A percentile compares a stretch with the other conserved stretches of the same genome.
These are phyloP conservation scores for Acrocephalus kingi DNA, from an alignment of 2,113 vertebrate species.

Conservation along the genomic window DNA sequence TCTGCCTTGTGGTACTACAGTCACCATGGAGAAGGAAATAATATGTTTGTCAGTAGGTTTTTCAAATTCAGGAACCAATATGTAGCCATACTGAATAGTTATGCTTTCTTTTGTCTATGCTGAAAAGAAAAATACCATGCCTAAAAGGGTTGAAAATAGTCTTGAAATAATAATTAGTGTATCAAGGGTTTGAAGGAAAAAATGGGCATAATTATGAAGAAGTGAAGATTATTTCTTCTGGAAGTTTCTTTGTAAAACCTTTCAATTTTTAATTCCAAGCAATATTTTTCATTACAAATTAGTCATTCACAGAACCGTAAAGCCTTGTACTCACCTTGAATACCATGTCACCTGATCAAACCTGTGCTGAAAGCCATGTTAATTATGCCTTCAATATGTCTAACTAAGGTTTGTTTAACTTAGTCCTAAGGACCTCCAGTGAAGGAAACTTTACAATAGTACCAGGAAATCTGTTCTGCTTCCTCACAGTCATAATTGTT, in stretches of 20 bases:
- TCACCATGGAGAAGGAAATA: neutral
- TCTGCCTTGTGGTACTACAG: neutral
- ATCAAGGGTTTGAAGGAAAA: neutral
- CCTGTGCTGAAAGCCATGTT: neutral
- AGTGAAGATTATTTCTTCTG: neutral
- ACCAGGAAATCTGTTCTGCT: neutral
- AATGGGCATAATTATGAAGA: neutral
- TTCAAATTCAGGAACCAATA: neutral
- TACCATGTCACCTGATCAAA: neutral
- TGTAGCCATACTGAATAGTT: neutral
- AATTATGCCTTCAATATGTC: neutral
- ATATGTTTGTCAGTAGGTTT: neutral
- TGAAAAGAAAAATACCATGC: neutral
- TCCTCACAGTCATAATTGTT: neutral
- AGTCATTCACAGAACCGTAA: neutral
- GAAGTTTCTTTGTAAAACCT: neutral
- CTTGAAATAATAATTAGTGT: neutral
- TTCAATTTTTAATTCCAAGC: neutral
- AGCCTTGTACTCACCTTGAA: neutral
- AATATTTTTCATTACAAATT: neutral
- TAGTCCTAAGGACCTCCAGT: neutral
- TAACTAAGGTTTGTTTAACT: neutral
- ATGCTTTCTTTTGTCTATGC: neutral
- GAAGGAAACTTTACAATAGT: neutral
- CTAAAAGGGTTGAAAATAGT: neutral